These are phyloP conservation scores for Anthophora plumipes DNA, from an alignment of 2,888 invertebrate genomes.

Conservation along the genomic window DNA sequence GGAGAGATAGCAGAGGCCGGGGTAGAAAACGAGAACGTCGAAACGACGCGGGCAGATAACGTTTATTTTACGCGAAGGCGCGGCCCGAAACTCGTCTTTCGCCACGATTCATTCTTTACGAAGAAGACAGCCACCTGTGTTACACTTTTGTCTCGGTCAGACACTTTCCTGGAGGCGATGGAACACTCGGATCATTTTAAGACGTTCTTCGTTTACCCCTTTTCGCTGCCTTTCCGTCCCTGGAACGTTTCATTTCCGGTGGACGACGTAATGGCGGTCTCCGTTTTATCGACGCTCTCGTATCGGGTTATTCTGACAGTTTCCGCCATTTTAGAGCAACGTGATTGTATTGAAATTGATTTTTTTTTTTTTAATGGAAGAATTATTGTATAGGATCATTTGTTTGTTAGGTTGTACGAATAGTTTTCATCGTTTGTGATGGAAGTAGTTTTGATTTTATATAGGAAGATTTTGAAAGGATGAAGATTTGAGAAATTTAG, in stretches of 20 bases:
- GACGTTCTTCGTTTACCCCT: background rate
- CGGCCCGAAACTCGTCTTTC: background rate
- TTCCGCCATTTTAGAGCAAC: background rate
- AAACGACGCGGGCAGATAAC: conserved; percentile 45
- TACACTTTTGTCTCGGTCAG: conserved; percentile 16
- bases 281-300: background rate
- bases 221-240: background rate
- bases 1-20: conserved; percentile 35
- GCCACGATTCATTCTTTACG: conserved; percentile 20
- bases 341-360: background rate
- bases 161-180: background rate
- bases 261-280: background rate
- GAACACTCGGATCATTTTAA: background rate
- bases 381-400: no score
- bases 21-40: conserved; percentile 43
- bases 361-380: background rate
- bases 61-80: conserved; percentile 38
- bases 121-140: background rate
- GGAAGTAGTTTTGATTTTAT: no score
- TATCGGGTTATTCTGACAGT: background rate
- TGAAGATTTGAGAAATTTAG: no score
- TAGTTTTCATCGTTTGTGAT: no score
- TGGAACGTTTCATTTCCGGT: conserved; percentile 9
- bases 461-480: no score
- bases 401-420: no score